A percentile compares a stretch with the other conserved stretches of the same genome.
Evolutionary conservation across 1,140 invertebrate species (phyloP).

Genomic region (Pentalonia nigronervosa): DNA sequence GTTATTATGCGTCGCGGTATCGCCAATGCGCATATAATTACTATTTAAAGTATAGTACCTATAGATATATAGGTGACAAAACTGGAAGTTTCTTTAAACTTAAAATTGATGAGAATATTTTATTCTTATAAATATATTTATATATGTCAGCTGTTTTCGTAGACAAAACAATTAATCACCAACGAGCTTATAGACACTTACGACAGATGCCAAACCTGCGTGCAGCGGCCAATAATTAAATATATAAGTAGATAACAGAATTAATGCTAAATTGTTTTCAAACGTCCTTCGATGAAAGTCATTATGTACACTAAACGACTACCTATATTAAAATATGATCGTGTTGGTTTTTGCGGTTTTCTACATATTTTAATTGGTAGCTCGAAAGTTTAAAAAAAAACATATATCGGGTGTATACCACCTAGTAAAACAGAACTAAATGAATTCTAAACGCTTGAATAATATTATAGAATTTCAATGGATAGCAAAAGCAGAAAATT

Average conservation of each 20-base stretch:
- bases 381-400: not conserved
- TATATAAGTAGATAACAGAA: not conserved
- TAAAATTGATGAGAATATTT: constrained; percentile 20
- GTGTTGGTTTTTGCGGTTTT: not conserved
- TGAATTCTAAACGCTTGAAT: too few relatives aligned
- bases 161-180: constrained; percentile 27
- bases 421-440: too few relatives aligned
- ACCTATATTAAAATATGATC: not conserved
- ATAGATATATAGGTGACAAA: not conserved
- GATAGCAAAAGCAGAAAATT: too few relatives aligned
- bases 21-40: not conserved
- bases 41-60: not conserved
- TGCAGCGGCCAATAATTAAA: not conserved
- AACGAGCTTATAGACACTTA: not conserved
- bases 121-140: not conserved
- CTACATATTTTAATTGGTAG: not conserved
- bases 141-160: not conserved
- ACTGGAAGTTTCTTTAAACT: not conserved
- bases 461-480: too few relatives aligned
- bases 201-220: not conserved
- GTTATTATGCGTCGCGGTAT: not conserved
- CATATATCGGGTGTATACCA: too few relatives aligned
- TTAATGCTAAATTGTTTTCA: not conserved
- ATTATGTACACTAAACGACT: not conserved
- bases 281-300: not conserved